phyloP scores from a whole-genome alignment of 2,888 invertebrate genomes.

The Eulithis testata region DNA sequence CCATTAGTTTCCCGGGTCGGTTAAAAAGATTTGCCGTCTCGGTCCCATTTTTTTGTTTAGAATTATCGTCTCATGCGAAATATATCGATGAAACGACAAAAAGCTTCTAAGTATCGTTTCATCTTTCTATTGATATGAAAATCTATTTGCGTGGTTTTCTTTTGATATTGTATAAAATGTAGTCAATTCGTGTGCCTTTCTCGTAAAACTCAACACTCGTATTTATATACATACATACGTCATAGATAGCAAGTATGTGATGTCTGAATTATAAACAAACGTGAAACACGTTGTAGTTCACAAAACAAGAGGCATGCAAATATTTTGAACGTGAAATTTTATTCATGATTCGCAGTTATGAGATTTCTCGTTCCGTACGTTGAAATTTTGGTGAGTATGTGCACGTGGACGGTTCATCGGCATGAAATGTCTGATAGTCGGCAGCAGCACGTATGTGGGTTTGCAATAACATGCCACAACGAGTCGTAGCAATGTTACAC shows the following conservation, averaged over 20 bases:
- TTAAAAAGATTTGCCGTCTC: conserved; percentile 83
- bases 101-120: conserved; percentile 39
- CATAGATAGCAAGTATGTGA: not conserved
- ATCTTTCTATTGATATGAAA: conserved; percentile 37
- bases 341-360: conserved; percentile 49
- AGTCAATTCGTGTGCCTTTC: too few species aligned
- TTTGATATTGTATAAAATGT: conserved; percentile 1
- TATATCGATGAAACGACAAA: conserved; percentile 66
- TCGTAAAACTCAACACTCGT: too few species aligned
- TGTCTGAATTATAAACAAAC: conserved; percentile 17
- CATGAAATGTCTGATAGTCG: conserved; percentile 82
- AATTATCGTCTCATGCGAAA: conserved; percentile 76
- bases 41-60: conserved; percentile 71
- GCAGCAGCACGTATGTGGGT: conserved; percentile 78
- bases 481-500: conserved; percentile 80
- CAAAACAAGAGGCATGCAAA: conserved; percentile 40
- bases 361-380: conserved; percentile 60
- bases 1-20: conserved; percentile 84
- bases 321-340: conserved; percentile 42
- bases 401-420: conserved; percentile 77
- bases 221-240: not conserved
- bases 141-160: conserved; percentile 20
- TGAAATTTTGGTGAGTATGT: conserved; percentile 66
- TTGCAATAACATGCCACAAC: conserved; percentile 84
- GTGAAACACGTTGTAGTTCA: conserved; percentile 16